Percentiles rank a stretch among this genome's conserved stretches.
phyloP scores from a whole-genome alignment of 2,888 invertebrate genomes.

The Ormyrus nitidulus region DNA sequence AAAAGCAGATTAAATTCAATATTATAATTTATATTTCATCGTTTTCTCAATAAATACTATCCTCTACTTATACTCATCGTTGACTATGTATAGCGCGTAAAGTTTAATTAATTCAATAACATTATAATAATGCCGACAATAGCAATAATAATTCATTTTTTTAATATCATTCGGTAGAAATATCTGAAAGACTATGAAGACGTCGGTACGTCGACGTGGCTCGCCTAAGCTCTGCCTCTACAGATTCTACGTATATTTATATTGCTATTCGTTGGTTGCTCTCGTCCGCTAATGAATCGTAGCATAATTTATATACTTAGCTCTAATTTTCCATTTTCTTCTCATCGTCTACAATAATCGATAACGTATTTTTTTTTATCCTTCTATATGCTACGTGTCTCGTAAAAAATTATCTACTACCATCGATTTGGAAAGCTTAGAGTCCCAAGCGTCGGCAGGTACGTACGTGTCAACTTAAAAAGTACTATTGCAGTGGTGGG shows the following conservation, averaged over 20 bases:
- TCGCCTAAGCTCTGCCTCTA: conserved; percentile 54
- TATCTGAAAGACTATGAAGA: conserved; percentile 58
- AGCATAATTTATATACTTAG: conserved; percentile 34
- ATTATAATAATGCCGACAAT: conserved; percentile 44
- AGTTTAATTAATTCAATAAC: conserved; percentile 48
- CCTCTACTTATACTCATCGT: conserved; percentile 45
- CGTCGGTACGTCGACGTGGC: conserved; percentile 39
- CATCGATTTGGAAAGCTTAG: conserved; percentile 29
- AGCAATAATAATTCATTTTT: conserved; percentile 49
- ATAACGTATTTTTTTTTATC: conserved; percentile 40
- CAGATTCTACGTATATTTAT: conserved; percentile 55
- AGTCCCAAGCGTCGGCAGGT: conserved; percentile 26
- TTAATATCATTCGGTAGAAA: conserved; percentile 49
- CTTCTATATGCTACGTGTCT: conserved; percentile 39
- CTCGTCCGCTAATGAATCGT: conserved; percentile 59
- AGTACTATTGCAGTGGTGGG: conserved; percentile 22
- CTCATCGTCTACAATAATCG: conserved; percentile 44
- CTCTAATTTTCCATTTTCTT: conserved; percentile 38
- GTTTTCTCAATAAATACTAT: conserved; percentile 48
- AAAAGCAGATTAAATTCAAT: neutral
- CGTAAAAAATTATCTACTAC: conserved; percentile 49
- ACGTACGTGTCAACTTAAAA: conserved; percentile 15
- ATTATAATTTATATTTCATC: conserved; percentile 28
- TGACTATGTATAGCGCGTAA: conserved; percentile 49
- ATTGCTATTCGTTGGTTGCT: conserved; percentile 64